Evolutionary conservation across 1,140 invertebrate genomes (phyloP), one percentile per base, ranked within the genome.

Genomic region (Drosophila arizonae): DNA sequence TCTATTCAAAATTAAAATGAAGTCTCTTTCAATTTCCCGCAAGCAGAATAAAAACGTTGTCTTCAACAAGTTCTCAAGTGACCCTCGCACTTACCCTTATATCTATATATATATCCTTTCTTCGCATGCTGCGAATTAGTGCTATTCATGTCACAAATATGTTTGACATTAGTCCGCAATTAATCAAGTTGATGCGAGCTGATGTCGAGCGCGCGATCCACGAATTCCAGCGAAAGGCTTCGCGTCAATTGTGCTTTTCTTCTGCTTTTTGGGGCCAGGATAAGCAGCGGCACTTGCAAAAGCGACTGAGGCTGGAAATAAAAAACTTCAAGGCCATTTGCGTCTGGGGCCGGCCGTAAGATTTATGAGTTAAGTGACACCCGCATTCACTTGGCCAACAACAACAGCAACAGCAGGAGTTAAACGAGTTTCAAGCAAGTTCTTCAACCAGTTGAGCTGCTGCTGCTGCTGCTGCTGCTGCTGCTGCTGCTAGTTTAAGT

Each of bases 361-460:
- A 88, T 88, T 88, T 88, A 88, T 88, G 84, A 72, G 74, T 63
- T 51, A 64, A 80, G 80, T 80, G 85, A 80, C 84, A 86, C 77
- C 77, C 77, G 77, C 77, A 74, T 80, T 77, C 63, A 79, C 75
- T 70, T 79, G 69, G 75, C 51, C 52, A 62, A 68, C 64, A 50
- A 8, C 43, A 45, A 6, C 15, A 46, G 17, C 10, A 39, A 8
- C 43, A 45, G 6, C 15, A 46, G 17, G 1, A 39, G 36, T 15
- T 3, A 88, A 88, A 88, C 84, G 77, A 74, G 84, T 88, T 88
- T 88, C 61, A 50, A 64, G 50, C 71, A 57, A 73, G 71, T 69
- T 73, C 71, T 73, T 57, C 71, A 48, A 48, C 41, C 36, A 39
- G 36, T 39, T 56, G 17, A 48, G 4, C 46, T 10, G 21, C 21